Evolutionary conservation across 2,113 vertebrate species (phyloP).

Genomic region (Amazona guildingii): DNA sequence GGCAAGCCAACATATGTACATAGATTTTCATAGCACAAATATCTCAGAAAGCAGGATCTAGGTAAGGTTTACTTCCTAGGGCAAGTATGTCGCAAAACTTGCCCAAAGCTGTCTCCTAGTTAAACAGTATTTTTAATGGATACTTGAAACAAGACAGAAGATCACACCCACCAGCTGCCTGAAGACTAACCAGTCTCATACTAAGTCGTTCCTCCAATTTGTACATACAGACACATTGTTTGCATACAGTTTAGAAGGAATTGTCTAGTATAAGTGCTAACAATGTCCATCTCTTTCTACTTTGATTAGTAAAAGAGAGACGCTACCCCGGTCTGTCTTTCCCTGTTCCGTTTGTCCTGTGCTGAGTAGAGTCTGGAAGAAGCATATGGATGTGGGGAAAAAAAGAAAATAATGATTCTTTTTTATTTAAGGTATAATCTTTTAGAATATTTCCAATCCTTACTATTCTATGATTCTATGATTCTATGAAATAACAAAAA

Average conservation of each 20-base stretch:
- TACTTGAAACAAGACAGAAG: background rate
- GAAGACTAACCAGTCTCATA: background rate
- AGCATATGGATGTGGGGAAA: accelerated
- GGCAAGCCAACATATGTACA: accelerated
- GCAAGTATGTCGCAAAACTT: background rate
- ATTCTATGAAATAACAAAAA: background rate
- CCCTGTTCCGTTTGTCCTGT: background rate
- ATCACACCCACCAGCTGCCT: background rate
- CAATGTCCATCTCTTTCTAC: background rate
- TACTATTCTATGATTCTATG: too few relatives aligned
- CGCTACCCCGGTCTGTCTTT: background rate
- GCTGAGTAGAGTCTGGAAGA: background rate
- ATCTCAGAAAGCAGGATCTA: background rate
- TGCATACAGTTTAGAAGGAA: background rate
- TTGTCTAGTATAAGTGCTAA: background rate
- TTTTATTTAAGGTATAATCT: background rate
- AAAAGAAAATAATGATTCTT: background rate
- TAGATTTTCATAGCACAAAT: background rate
- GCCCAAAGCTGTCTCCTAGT: background rate
- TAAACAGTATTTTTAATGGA: background rate
- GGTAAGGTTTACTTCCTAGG: background rate
- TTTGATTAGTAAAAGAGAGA: background rate
- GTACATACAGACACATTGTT: background rate
- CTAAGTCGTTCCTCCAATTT: background rate
- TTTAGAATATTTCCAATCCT: too few relatives aligned